Conservation (phyloP, 2,797 vertebrate species). For the Phrynocephalus vlangalii region DNA sequence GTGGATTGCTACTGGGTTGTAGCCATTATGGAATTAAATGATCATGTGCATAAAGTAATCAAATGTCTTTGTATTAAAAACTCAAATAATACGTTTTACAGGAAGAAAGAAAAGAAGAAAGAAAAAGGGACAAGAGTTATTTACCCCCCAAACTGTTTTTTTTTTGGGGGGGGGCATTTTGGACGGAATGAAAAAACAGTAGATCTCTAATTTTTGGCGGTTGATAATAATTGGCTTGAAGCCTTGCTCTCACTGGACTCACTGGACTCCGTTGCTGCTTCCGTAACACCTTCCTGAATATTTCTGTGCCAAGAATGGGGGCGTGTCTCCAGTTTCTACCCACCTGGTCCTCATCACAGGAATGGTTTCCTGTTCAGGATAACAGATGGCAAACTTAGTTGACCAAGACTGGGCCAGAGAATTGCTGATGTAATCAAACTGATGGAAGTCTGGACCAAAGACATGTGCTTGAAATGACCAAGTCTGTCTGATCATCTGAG, state of each 20-base stretch:
- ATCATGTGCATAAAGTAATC: neutral
- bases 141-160: neutral
- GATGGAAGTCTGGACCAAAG: neutral
- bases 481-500: no score
- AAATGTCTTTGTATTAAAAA: neutral
- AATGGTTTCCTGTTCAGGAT: neutral
- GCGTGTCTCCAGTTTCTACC: neutral
- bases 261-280: neutral
- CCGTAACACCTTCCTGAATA: neutral
- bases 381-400: no score
- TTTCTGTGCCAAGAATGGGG: neutral
- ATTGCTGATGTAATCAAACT: neutral
- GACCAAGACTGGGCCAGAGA: neutral
- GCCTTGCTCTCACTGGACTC: neutral
- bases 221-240: slow-evolving; percentile 5
- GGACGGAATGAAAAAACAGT: neutral
- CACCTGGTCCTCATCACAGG: neutral
- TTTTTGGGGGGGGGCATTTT: neutral
- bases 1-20: no score
- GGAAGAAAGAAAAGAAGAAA: neutral
- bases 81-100: neutral
- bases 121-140: neutral
- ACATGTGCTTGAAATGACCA: no score
- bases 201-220: neutral
- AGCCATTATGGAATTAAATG: neutral